These are phyloP conservation scores for Helicoverpa armigera DNA, from an alignment of 1,140 invertebrate species.

Conservation along the genomic window DNA sequence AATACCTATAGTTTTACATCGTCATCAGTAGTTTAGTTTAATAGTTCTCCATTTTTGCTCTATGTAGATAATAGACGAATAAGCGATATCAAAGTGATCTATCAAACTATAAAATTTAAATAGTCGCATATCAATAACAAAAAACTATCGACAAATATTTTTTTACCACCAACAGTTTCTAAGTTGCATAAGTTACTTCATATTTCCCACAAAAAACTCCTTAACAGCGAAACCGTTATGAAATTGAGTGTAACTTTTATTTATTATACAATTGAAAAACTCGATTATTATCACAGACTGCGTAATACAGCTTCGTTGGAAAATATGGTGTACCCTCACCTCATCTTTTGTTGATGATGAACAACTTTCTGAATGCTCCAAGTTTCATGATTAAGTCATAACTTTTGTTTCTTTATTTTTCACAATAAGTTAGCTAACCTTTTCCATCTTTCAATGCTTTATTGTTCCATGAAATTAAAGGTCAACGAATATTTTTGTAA, in stretches of 20 bases:
- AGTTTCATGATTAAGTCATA: constrained; percentile 32
- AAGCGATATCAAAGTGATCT: no score
- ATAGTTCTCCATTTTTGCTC: no score
- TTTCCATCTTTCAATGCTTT: constrained; percentile 15
- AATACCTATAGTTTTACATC: no score
- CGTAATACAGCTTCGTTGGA: constrained; percentile 10
- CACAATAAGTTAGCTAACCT: constrained; percentile 7
- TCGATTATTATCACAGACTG: neutral
- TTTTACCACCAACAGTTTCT: neutral
- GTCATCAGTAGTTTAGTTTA: no score
- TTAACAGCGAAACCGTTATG: neutral
- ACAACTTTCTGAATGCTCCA: neutral
- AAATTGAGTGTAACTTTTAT: constrained; percentile 36
- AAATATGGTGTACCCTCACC: constrained; percentile 13
- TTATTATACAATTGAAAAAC: constrained; percentile 5
- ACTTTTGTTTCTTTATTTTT: constrained; percentile 9
- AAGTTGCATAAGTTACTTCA: constrained; percentile 33
- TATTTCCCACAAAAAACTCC: neutral
- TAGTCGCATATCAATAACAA: no score
- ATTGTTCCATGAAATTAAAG: neutral
- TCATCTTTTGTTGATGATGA: neutral
- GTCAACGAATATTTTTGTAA: constrained; percentile 1
- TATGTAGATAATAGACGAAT: no score
- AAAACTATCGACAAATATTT: constrained; percentile 2
- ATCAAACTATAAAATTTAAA: no score